These are phyloP conservation scores for Argynnis bischoffii DNA, from an alignment of 2,888 invertebrate genomes.

Conservation along the genomic window DNA sequence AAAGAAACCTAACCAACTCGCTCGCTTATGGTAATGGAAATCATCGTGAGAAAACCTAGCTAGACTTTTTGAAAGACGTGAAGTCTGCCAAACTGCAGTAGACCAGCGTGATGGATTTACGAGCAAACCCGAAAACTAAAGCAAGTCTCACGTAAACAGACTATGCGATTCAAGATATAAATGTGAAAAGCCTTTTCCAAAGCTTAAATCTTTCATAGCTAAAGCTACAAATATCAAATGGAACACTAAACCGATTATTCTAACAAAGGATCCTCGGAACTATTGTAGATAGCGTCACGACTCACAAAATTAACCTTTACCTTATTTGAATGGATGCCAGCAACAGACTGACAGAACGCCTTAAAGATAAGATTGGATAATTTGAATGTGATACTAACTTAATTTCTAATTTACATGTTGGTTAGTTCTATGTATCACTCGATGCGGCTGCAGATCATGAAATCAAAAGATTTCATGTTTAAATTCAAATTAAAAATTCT, in stretches of 20 bases:
- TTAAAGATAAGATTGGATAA: slow-evolving; percentile 14
- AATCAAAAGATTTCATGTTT: no score
- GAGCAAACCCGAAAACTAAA: neutral
- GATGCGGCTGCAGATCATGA: no score
- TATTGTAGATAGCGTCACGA: slow-evolving; percentile 27
- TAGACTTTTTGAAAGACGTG: no score
- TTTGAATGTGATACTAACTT: neutral
- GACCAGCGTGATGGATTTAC: no score
- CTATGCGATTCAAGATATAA: slow-evolving; percentile 2
- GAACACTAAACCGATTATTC: slow-evolving; percentile 20
- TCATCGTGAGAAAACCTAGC: no score
- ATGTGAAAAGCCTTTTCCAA: slow-evolving; percentile 15
- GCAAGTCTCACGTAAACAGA: neutral
- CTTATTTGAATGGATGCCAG: slow-evolving; percentile 28
- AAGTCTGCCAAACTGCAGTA: no score
- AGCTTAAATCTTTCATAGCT: slow-evolving; percentile 15
- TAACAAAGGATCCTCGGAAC: slow-evolving; percentile 21
- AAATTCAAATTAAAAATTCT: no score
- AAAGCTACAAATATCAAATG: slow-evolving; percentile 23
- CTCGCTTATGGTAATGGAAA: no score
- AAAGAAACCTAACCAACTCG: no score
- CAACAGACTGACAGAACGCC: slow-evolving; percentile 9
- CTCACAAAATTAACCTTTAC: slow-evolving; percentile 27
- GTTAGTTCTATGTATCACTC: no score
- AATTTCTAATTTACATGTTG: neutral